phyloP scores from a whole-genome alignment of 2,797 vertebrate species.

The Argyrosomus regius region DNA sequence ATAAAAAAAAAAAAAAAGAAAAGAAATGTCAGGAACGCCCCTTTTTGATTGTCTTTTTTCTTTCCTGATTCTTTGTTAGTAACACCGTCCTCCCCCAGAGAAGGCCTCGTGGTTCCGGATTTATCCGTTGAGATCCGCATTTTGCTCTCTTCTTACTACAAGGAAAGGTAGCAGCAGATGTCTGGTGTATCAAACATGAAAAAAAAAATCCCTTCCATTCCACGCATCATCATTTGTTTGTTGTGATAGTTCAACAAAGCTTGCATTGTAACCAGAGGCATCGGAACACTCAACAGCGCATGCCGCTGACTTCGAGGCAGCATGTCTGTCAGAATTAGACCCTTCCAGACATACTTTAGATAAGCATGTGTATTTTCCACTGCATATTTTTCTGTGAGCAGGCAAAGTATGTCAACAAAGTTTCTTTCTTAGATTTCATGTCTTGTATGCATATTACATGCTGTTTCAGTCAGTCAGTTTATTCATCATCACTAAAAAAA shows the following conservation, averaged over 20 bases:
- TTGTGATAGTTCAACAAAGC: neutral
- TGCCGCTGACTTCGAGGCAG: neutral
- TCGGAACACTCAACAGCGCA: neutral
- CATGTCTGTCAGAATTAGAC: neutral
- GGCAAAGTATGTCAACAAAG: neutral
- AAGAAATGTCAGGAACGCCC: neutral
- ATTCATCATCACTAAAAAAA: neutral
- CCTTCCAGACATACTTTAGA: neutral
- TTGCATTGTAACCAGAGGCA: neutral
- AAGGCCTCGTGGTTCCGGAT: constrained; percentile 52
- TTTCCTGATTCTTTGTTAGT: constrained; percentile 44
- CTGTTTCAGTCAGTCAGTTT: neutral
- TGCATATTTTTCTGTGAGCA: neutral
- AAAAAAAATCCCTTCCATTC: neutral
- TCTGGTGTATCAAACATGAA: neutral
- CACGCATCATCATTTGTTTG: neutral
- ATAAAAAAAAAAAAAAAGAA: neutral
- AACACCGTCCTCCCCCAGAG: constrained; percentile 48
- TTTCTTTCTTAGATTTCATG: neutral
- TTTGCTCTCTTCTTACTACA: constrained; percentile 71
- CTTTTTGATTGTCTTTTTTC: neutral
- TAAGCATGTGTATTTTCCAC: neutral
- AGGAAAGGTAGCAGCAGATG: constrained; percentile 61
- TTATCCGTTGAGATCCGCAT: constrained; percentile 61
- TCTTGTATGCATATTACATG: neutral